Base-by-base conservation (phyloP, 2,113 vertebrate genomes). In the Sorex fumeus region DNA sequence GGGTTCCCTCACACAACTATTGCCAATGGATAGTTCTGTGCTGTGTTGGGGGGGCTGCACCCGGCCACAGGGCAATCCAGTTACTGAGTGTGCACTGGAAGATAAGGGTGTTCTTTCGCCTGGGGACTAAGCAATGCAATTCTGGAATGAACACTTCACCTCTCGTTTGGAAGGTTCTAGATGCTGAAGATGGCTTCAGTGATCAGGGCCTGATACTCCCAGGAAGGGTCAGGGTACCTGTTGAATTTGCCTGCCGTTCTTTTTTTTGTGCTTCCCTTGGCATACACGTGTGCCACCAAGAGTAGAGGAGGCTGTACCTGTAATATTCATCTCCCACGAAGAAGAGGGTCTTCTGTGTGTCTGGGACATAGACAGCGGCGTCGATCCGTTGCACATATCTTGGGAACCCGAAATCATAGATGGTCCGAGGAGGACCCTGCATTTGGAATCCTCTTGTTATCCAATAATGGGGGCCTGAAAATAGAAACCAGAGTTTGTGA, bases 261-360 rank as follows among this genome's bases (percentile, higher is more conserved):
- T 66, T 66, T 62, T 6, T 21, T 36, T 87, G 82, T 90, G 30
- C 75, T 91, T 85, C 74, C 78, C 47, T 53, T 21, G 62, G 84
- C 84, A 40, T 64, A 34, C 34, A 83, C 27, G 2, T 78, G 75
- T 45, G 77, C 6, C 32, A 40, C 1, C 8, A 81, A 90, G 47
- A 91, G 60, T 50, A 2, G 11, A 43, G 77, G 93, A 92, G 57
- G 23, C 5, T 87, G 60, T 64, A 87, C 95, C 94, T 97, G 92
- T 97, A 97, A 79, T 95, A 97, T 53, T 97, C 89, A 27, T 96
- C 86, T 90, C 88, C 94, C 71, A 97, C 87, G 76, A 98, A 97
- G 93, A 97, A 98, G 28, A 98, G 76, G 0, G 96, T 97, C 91
- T 98, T 95, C 88, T 94, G 97, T 11, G 95, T 67, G 12, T 96